Evolutionary conservation across 2,113 vertebrate species (phyloP), one percentile per base, ranked within the genome.

Genomic region (Toxotes chatareus): DNA sequence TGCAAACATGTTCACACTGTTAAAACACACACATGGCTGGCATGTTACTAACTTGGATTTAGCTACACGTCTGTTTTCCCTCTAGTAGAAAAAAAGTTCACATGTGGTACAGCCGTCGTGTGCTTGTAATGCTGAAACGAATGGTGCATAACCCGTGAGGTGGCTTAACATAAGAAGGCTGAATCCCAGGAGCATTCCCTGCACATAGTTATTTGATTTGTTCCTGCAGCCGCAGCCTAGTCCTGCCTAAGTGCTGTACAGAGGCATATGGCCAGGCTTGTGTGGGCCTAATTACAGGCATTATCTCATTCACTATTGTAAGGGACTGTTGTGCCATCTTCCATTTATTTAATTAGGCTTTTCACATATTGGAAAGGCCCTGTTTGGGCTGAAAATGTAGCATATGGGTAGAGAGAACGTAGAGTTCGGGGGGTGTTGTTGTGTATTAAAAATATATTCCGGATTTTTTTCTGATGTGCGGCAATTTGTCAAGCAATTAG

Each of bases 401-500:
- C 95, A 91, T 93, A 83, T 80, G 93, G 93, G 73, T 68, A 53
- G 40, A 76, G 75, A 92, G 94, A 82, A 79, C 9, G 5, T 27
- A 47, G 73, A 76, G 46, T 75, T 78, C 78, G 47, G 56, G 4
- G 72, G 55, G 92, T 93, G 93, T 95, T 95, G 89, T 88, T 84
- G 71, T 73, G 82, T 85, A 89, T 84, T 84, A 84, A 86, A 95
- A 95, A 95, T 96, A 95, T 90, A 91, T 93, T 94, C 93, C 94
- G 94, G 91, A 93, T 96, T 97, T 97, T 97, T 40, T 94, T 96
- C 95, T 95, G 84, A 96, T 96, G 95, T 96, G 93, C 94, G 96
- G 95, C 96, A 97, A 98, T 99, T 98, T 98, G 97, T 97, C 96
- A 96, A 96, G 95, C 97, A 98, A 98, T 99, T 99, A 99, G 96